A percentile compares a stretch with the other conserved stretches of the same genome.
Conservation (phyloP, 1,140 invertebrate species). For the Drosophila rufa region DNA sequence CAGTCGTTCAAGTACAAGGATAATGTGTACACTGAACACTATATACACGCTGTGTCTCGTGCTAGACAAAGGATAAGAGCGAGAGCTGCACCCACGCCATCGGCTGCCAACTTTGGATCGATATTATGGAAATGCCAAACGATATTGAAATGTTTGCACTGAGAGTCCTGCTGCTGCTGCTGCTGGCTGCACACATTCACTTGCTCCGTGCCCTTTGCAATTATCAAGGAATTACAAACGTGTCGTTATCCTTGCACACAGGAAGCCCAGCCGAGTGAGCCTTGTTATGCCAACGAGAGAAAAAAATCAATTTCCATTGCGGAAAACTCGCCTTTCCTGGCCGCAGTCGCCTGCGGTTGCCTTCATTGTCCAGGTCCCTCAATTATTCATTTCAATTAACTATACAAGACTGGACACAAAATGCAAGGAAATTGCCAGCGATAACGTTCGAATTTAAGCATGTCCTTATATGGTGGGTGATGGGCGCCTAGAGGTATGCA, state of each 20-base stretch:
- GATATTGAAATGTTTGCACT: conserved; percentile 70
- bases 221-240: conserved; percentile 62
- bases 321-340: conserved; percentile 25
- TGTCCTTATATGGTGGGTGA: not conserved
- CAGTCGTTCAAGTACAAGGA: conserved; percentile 80
- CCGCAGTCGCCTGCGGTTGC: conserved; percentile 22
- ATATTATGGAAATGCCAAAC: conserved; percentile 80
- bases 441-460: conserved; percentile 18
- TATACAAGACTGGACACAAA: conserved; percentile 38
- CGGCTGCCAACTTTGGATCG: conserved; percentile 55
- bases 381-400: conserved; percentile 74
- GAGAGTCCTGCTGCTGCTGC: conserved; percentile 3
- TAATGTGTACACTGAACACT: conserved; percentile 52
- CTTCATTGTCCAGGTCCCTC: conserved; percentile 20
- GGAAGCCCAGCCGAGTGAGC: conserved; percentile 4
- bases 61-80: conserved; percentile 25
- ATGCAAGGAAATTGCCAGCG: conserved; percentile 23
- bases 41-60: conserved; percentile 17
- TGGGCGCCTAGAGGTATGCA: conserved; percentile 1
- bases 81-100: conserved; percentile 31
- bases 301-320: conserved; percentile 71
- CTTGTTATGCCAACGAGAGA: conserved; percentile 21
- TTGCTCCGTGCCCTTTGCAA: conserved; percentile 64
- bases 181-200: conserved; percentile 12
- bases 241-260: conserved; percentile 61